Evolutionary conservation across 2,113 vertebrate genomes (phyloP).

Genomic region (Amphilophus citrinellus): DNA sequence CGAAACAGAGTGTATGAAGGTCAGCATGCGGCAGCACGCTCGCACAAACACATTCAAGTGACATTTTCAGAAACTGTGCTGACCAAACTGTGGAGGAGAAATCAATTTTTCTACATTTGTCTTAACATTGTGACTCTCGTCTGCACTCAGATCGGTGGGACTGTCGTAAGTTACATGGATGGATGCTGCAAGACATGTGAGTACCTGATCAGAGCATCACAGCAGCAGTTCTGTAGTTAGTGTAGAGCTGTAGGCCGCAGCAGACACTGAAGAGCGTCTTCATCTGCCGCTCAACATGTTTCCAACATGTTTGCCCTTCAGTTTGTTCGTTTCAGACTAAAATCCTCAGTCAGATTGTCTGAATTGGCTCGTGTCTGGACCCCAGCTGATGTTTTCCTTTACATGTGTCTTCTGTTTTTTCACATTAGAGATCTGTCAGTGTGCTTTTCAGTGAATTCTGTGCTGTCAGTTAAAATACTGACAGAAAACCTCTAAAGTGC

Average conservation of each 20-base stretch:
- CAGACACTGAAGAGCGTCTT: slow-evolving; percentile 60
- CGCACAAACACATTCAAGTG: background rate
- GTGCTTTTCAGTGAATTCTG: slow-evolving; percentile 68
- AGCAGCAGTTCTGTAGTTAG: slow-evolving; percentile 63
- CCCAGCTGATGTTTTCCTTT: slow-evolving; percentile 26
- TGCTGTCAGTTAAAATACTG: background rate
- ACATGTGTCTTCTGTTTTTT: slow-evolving; percentile 53
- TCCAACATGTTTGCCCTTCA: slow-evolving; percentile 68
- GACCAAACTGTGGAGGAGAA: background rate
- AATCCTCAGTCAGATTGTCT: slow-evolving; percentile 10
- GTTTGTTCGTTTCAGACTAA: slow-evolving; percentile 43
- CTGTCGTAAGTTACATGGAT: slow-evolving; percentile 92
- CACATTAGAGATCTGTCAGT: slow-evolving; percentile 40
- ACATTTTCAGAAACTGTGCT: background rate
- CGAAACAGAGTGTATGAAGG: slow-evolving; percentile 95
- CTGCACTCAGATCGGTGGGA: slow-evolving; percentile 89
- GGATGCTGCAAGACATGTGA: slow-evolving; percentile 98
- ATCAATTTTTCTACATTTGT: background rate
- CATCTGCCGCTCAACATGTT: slow-evolving; percentile 59
- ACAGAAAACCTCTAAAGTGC: background rate
- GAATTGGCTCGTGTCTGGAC: slow-evolving; percentile 14
- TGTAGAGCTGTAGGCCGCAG: slow-evolving; percentile 66
- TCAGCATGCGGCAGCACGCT: slow-evolving; percentile 70
- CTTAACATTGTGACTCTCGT: slow-evolving; percentile 16
- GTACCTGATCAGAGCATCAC: slow-evolving; percentile 71